phyloP scores from a whole-genome alignment of 1,140 invertebrate genomes.

The Cryptotermes secundus region DNA sequence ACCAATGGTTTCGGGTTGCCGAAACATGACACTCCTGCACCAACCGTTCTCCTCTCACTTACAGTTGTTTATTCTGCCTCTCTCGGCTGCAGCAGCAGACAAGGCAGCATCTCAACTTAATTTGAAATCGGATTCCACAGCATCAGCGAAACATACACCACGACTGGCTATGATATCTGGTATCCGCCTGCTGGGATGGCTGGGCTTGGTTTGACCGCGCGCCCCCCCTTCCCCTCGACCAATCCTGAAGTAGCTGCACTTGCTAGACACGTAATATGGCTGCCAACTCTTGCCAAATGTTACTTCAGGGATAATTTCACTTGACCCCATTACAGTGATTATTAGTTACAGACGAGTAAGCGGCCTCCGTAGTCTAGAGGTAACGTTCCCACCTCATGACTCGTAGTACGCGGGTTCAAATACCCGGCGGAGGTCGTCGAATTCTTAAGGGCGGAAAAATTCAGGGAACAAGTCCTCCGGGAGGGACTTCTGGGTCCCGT shows the following conservation, averaged over 20 bases:
- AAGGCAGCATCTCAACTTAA: constrained; percentile 27
- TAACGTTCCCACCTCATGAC: too few relatives aligned
- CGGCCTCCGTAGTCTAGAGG: too few relatives aligned
- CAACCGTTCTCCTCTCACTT: background rate
- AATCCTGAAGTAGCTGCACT: background rate
- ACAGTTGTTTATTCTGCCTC: constrained; percentile 12
- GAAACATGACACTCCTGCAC: background rate
- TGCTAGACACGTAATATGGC: background rate
- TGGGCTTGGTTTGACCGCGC: constrained; percentile 9
- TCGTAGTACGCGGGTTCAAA: too few relatives aligned
- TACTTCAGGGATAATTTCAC: too few relatives aligned
- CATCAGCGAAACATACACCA: constrained; percentile 11
- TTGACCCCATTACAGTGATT: too few relatives aligned
- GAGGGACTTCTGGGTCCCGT: too few relatives aligned
- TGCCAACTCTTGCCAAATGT: background rate
- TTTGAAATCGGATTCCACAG: constrained; percentile 24
- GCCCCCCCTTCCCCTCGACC: background rate
- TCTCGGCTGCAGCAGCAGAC: background rate
- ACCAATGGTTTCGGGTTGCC: background rate
- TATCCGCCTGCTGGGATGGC: background rate
- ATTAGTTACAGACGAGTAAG: too few relatives aligned
- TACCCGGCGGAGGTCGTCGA: too few relatives aligned
- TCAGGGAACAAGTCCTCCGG: too few relatives aligned
- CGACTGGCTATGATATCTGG: background rate
- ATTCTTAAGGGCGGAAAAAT: too few relatives aligned